Base-by-base conservation (phyloP, 2,888 invertebrate genomes). In the Camponotus fellah region DNA sequence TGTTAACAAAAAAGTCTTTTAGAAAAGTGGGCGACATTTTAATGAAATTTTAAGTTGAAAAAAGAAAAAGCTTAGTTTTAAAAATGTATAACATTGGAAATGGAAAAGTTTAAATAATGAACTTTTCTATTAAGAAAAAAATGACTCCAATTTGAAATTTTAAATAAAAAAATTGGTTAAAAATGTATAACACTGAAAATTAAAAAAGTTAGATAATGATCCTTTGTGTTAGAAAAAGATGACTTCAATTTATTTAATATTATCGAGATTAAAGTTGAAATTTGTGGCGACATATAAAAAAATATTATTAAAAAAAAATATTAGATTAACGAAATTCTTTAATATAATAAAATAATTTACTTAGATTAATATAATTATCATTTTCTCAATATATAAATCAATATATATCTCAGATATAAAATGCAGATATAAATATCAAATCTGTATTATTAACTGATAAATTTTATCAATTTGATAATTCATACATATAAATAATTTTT, bases 391-490 rank as follows among this genome's bases (percentile, higher is more conserved):
- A 26, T 26, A 26, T 60, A 58, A 46, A n/a, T n/a, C n/a, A n/a
- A n/a, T n/a, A n/a, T n/a, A n/a, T n/a, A n/a, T n/a, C n/a, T 46
- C 32, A 75, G 32, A 75, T 46, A 34, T 62, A 43, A 75, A 34
- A 64, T 64, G 34, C 21, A 34, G 75, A 43, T 62, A 53, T 64
- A 49, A 76, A 34, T 49, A 58, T 58, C 58, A 32, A 62, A 32
- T 53, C 0, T 26, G 53, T 14, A 46, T 26, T 76, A 58, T 69
- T 69, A 37, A 21, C 21, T 60, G 8, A 79, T 69, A 79, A 26
- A 10, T 17, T 46, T 76, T 49, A 60, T 60, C 79, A 60, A 37
- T 46, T 40, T 9, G 21, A 21, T 46, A 60, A 46, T 34, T 46
- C 12, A 5, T 64, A n/a, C 14, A 21, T 58, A 32, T 12, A 49